A percentile compares a stretch with the other conserved stretches of the same genome.
phyloP scores from a whole-genome alignment of 2,113 vertebrate species.

The Menura novaehollandiae region DNA sequence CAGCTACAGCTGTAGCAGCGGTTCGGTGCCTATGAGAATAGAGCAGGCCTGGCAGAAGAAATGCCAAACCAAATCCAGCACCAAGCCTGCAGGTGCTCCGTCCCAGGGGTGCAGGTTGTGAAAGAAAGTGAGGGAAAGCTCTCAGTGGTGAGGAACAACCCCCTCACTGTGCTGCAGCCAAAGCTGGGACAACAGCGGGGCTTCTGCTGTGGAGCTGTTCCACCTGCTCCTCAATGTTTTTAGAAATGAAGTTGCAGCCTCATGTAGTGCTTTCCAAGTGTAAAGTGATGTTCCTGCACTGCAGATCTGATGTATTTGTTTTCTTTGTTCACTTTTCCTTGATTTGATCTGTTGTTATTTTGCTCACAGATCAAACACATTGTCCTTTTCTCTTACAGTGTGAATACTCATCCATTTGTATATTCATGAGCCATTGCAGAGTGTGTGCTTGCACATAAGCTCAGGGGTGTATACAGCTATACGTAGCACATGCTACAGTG shows the following conservation, averaged over 20 bases:
- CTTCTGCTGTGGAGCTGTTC: background rate
- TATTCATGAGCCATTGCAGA: background rate
- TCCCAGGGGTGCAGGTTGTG: background rate
- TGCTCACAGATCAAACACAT: background rate
- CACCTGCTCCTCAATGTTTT: background rate
- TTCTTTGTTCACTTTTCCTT: background rate
- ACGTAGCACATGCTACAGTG: background rate
- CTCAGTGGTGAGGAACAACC: background rate
- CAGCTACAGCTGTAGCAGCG: background rate
- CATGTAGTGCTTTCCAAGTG: background rate
- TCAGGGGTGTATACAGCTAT: background rate
- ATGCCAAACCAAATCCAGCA: background rate
- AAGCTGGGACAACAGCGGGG: too few species aligned
- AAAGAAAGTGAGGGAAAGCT: background rate
- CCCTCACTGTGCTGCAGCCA: rapidly evolving
- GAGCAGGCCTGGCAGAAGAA: background rate
- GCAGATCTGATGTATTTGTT: background rate
- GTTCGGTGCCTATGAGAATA: background rate
- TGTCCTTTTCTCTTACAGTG: background rate
- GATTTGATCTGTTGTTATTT: background rate
- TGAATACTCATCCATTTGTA: background rate
- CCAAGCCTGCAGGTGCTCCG: rapidly evolving
- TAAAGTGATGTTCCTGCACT: background rate
- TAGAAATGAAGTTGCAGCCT: background rate
- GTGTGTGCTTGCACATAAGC: background rate